These are phyloP conservation scores for Myotis daubentonii DNA, from an alignment of 2,797 vertebrate genomes.

Conservation along the genomic window DNA sequence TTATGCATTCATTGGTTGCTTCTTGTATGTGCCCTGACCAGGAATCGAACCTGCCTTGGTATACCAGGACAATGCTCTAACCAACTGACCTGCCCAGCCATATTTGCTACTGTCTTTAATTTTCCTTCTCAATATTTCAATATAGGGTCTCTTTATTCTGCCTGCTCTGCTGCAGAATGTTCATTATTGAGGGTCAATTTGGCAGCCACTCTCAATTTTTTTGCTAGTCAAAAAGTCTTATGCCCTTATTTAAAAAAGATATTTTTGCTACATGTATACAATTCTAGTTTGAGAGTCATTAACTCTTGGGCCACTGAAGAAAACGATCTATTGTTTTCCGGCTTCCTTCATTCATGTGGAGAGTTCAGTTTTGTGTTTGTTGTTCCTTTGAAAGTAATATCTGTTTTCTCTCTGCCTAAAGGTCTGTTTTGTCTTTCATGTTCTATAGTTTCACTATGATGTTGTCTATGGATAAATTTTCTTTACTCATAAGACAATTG, in stretches of 20 bases:
- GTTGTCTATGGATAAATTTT: not conserved
- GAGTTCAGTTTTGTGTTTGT: not conserved
- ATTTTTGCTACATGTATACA: not conserved
- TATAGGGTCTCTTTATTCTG: not conserved
- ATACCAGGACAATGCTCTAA: not conserved
- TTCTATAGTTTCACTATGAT: not conserved
- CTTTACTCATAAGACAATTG: not conserved
- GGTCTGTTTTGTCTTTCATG: not conserved
- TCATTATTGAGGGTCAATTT: not conserved
- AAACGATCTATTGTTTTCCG: not conserved
- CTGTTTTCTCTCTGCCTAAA: not conserved
- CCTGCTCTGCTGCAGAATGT: not conserved
- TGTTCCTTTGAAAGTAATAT: constrained; percentile 9
- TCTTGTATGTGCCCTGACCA: not conserved
- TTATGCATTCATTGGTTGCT: not conserved
- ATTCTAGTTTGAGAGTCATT: not conserved
- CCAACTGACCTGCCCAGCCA: not conserved
- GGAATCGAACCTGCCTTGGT: not conserved
- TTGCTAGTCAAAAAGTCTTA: not conserved
- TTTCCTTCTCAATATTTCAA: not conserved
- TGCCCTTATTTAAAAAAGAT: not conserved
- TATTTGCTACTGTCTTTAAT: not conserved
- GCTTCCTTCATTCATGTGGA: not conserved
- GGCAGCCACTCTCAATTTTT: not conserved
- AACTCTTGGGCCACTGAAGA: not conserved